Conservation (phyloP, 2,113 vertebrate species). For the Odobenus rosmarus region DNA sequence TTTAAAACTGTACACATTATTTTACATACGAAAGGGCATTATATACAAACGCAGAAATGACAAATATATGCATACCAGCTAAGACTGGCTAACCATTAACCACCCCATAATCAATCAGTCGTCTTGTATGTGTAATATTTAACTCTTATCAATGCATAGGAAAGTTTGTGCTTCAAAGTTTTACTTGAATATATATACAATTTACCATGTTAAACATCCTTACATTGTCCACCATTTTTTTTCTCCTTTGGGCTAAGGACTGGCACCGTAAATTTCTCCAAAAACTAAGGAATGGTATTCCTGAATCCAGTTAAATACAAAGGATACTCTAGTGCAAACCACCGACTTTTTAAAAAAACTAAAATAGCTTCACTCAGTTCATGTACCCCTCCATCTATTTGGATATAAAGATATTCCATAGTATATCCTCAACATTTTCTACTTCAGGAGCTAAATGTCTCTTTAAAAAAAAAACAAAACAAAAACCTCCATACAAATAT, state of each 20-base stretch:
- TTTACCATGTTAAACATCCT: not conserved
- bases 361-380: not conserved
- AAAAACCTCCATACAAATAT: not conserved
- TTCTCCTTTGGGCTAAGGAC: not conserved
- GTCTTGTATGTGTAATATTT: not conserved
- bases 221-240: not conserved
- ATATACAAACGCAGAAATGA: not conserved
- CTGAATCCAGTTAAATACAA: constrained; percentile 44
- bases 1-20: not conserved
- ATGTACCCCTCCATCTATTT: not conserved
- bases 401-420: not conserved
- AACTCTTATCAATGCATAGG: not conserved
- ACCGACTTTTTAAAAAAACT: not conserved
- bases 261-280: not conserved
- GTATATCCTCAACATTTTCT: not conserved
- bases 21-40: not conserved
- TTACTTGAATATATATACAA: not conserved
- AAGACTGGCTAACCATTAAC: not conserved
- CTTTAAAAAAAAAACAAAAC: constrained; percentile 7
- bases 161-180: not conserved
- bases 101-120: not conserved
- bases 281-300: constrained; percentile 31
- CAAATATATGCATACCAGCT: not conserved
- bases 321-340: not conserved
- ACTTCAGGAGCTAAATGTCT: not conserved